phyloP scores from a whole-genome alignment of 1,140 invertebrate genomes.

The Bombus sylvicola region DNA sequence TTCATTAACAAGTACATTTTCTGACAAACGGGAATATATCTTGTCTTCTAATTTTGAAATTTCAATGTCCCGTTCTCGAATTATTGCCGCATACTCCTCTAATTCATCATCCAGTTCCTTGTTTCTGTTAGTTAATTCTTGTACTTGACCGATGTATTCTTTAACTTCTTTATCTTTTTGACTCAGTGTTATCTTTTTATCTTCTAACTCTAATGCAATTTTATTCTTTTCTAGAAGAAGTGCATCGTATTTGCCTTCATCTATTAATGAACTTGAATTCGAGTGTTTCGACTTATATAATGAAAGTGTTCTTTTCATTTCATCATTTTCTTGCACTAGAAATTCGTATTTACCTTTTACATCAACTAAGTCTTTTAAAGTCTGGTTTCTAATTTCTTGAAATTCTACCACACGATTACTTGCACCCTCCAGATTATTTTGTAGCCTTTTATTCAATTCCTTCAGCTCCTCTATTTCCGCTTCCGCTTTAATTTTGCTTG shows the following conservation, averaged over 20 bases:
- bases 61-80: constrained; percentile 44
- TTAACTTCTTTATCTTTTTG: constrained; percentile 53
- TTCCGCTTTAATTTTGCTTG: constrained; percentile 65
- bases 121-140: constrained; percentile 57
- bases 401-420: constrained; percentile 75
- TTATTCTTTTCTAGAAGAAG: constrained; percentile 71
- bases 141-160: constrained; percentile 29
- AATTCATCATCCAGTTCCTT: constrained; percentile 73
- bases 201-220: constrained; percentile 68
- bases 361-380: constrained; percentile 65
- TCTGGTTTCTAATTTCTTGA: constrained; percentile 68
- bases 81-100: constrained; percentile 68
- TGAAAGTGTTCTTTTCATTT: constrained; percentile 46
- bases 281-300: constrained; percentile 56
- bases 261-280: constrained; percentile 32
- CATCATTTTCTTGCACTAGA: constrained; percentile 64
- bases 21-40: constrained; percentile 14
- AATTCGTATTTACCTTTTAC: constrained; percentile 54
- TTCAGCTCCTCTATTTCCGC: constrained; percentile 66
- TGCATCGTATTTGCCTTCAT: constrained; percentile 57
- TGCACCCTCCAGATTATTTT: constrained; percentile 76
- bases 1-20: constrained; percentile 45
- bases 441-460: constrained; percentile 72
- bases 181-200: constrained; percentile 58
- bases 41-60: constrained; percentile 42